A percentile compares a stretch with the other conserved stretches of the same genome.
Conservation (phyloP, 2,888 invertebrate genomes). For the Lacanobia wlatinum region DNA sequence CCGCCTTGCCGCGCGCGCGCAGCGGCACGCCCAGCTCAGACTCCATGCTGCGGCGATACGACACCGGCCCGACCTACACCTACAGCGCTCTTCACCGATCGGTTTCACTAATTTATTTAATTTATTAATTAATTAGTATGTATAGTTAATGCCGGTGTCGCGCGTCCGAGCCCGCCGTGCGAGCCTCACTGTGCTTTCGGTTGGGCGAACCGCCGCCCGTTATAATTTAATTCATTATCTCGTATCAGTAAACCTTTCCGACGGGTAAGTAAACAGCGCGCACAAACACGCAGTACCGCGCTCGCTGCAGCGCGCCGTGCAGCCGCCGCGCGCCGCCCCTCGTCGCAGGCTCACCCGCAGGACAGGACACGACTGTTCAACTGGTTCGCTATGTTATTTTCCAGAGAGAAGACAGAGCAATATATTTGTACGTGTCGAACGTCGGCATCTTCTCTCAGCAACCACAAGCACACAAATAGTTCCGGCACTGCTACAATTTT, state of each 20-base stretch:
- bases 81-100: conserved; percentile 14
- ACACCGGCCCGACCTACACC: too few species aligned
- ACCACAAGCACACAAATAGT: background rate
- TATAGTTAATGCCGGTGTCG: conserved; percentile 10
- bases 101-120: conserved; percentile 23
- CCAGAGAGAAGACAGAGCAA: background rate
- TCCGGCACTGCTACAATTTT: background rate
- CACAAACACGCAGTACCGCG: conserved; percentile 38
- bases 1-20: conserved; percentile 36
- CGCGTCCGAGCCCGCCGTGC: conserved; percentile 45
- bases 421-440: background rate
- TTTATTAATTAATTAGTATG: conserved; percentile 16
- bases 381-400: background rate
- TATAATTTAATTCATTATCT: conserved; percentile 70
- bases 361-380: background rate
- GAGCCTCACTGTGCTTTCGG: conserved; percentile 56
- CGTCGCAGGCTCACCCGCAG: background rate
- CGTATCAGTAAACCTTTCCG: conserved; percentile 62
- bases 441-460: background rate
- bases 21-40: conserved; percentile 68
- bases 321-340: background rate
- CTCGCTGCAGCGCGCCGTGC: conserved; percentile 16
- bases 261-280: conserved; percentile 60
- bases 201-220: conserved; percentile 43
- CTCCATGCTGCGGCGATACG: conserved; percentile 58